phyloP scores from a whole-genome alignment of 1,140 invertebrate genomes.

The Caenorhabditis brenneri region DNA sequence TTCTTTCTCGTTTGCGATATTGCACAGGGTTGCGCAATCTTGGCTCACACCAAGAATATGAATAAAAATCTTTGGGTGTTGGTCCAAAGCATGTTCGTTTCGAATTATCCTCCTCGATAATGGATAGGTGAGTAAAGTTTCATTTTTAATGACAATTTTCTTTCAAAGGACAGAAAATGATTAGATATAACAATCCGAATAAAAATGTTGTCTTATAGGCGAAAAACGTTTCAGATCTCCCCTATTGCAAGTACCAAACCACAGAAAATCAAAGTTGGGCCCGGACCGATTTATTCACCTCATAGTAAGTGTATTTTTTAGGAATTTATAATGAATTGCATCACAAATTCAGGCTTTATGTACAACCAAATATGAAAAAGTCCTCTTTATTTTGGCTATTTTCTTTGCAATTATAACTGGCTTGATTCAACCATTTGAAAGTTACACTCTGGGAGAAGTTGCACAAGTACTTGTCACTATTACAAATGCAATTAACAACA shows the following conservation, averaged over 20 bases:
- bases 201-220: too few relatives aligned
- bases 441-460: slow-evolving; percentile 59
- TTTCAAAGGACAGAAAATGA: too few relatives aligned
- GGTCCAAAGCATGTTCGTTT: too few relatives aligned
- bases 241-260: neutral
- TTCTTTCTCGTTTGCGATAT: too few relatives aligned
- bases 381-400: slow-evolving; percentile 58
- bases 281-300: neutral
- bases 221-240: neutral
- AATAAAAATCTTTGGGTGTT: too few relatives aligned
- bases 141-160: too few relatives aligned
- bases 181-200: too few relatives aligned
- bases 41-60: too few relatives aligned
- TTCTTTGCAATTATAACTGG: slow-evolving; percentile 56
- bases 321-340: neutral
- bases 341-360: slow-evolving; percentile 59
- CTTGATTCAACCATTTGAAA: slow-evolving; percentile 56
- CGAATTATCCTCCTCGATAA: too few relatives aligned
- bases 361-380: slow-evolving; percentile 52
- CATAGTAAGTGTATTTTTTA: neutral
- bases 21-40: too few relatives aligned
- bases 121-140: too few relatives aligned
- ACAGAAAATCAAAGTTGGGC: neutral
- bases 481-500: slow-evolving; percentile 55
- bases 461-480: slow-evolving; percentile 48